A percentile compares a stretch with the other conserved stretches of the same genome.
phyloP scores from a whole-genome alignment of 2,888 invertebrate genomes.

The Phortica magna region DNA sequence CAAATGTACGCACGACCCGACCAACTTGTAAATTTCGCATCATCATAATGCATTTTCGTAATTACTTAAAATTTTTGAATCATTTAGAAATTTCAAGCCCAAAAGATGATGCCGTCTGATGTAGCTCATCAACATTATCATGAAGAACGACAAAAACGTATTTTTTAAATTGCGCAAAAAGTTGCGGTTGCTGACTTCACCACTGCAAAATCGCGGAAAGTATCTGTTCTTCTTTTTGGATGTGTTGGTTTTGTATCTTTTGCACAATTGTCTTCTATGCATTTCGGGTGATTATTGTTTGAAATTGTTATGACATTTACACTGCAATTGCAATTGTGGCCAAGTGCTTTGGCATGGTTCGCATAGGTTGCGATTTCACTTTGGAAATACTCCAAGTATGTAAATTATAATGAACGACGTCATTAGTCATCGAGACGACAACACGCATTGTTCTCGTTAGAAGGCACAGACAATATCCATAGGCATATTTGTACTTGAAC shows the following conservation, averaged over 20 bases:
- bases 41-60: constrained; percentile 71
- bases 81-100: constrained; percentile 71
- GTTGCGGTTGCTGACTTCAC: background rate
- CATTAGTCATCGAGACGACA: constrained; percentile 74
- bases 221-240: background rate
- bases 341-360: constrained; percentile 30
- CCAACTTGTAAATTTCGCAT: constrained; percentile 70
- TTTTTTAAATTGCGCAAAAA: constrained; percentile 31
- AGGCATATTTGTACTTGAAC: constrained; percentile 14
- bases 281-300: constrained; percentile 57
- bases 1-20: constrained; percentile 17
- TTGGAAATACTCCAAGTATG: constrained; percentile 72
- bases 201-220: background rate
- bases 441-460: constrained; percentile 51
- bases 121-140: constrained; percentile 66
- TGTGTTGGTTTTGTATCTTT: background rate
- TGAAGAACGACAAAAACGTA: constrained; percentile 54
- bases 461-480: background rate
- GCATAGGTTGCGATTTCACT: constrained; percentile 51
- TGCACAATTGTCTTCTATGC: constrained; percentile 28
- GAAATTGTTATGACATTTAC: constrained; percentile 70
- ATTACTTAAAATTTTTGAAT: constrained; percentile 76
- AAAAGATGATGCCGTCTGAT: constrained; percentile 59
- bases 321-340: constrained; percentile 53
- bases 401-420: constrained; percentile 76